These are phyloP conservation scores for Columba janthina DNA, from an alignment of 2,113 vertebrate species.

Conservation along the genomic window DNA sequence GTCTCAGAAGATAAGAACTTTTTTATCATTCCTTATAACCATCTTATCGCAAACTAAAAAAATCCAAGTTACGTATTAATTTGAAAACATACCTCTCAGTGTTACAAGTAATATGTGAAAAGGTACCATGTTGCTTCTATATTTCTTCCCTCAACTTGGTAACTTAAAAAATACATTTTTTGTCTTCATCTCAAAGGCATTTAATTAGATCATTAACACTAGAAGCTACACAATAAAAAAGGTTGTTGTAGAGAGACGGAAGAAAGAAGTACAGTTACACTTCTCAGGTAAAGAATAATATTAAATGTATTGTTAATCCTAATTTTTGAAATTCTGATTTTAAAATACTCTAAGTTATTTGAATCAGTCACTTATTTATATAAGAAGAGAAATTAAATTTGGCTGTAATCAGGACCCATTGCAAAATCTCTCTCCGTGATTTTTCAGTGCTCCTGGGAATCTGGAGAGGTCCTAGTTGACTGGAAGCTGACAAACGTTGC, in stretches of 20 bases:
- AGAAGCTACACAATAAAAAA: background rate
- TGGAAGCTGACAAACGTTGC: no score
- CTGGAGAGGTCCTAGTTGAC: no score
- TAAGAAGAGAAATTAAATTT: background rate
- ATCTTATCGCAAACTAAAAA: background rate
- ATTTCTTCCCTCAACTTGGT: background rate
- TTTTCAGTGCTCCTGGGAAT: no score
- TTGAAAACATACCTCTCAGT: background rate
- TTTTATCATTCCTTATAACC: background rate
- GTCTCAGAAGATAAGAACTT: background rate
- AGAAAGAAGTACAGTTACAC: background rate
- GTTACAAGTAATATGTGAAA: background rate
- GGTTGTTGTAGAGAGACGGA: background rate
- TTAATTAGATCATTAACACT: background rate
- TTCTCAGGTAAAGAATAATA: background rate
- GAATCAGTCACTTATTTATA: background rate
- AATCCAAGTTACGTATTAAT: background rate
- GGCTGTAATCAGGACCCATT: background rate
- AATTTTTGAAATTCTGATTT: background rate
- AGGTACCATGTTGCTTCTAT: background rate
- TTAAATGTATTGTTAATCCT: background rate
- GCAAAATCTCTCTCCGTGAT: no score
- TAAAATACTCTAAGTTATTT: background rate
- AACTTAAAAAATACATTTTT: background rate
- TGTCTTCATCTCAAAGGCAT: rapidly evolving